Evolutionary conservation across 2,888 invertebrate species (phyloP), one percentile per base, ranked within the genome.

Genomic region (Metellina segmentata): DNA sequence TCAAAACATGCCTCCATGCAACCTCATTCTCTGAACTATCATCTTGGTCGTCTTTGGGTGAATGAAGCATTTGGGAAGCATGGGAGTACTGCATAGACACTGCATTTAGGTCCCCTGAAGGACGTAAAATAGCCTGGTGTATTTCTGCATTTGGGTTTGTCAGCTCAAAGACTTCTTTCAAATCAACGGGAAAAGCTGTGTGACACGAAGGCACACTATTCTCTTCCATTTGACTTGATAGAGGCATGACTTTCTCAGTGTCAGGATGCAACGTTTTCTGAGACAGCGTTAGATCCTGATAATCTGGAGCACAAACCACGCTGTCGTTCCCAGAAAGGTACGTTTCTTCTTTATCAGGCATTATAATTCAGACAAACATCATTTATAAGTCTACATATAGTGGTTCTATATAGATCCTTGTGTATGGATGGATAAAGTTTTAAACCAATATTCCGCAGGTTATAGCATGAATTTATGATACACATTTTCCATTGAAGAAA

Each of bases 101-200:
- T 16, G 53, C 7, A 70, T 53, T 70, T 7, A 90, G 16, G 19
- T 91, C 91, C 19, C 49, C 49, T 7, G 82, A 11, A 5, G 85
- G 83, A 51, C 92, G 77, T 6, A 92, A 34, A 71, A 92, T 78
- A 9, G 92, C 82, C 19, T 92, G 92, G 52, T 92, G 89, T 48
- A 92, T 89, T 77, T 92, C 92, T 16, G 85, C 70, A 77, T 78
- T 89, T 9, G 92, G 92, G 75, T 89, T 92, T 0, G 92, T 92
- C 19, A 92, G 20, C 61, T 92, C 92, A 71, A 92, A 92, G 6
- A 92, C 92, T 77, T 92, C 92, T 78, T 92, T 92, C 51, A 92
- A 72, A 61, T 92, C 89, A 2, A 92, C 92, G 6, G 92, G 92
- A 81, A 92, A 92, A 16, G 92, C 92, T 20, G 92, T 92, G 61